These are phyloP conservation scores for Steinernema carpocapsae DNA, from an alignment of 2,888 invertebrate genomes.

Conservation along the genomic window DNA sequence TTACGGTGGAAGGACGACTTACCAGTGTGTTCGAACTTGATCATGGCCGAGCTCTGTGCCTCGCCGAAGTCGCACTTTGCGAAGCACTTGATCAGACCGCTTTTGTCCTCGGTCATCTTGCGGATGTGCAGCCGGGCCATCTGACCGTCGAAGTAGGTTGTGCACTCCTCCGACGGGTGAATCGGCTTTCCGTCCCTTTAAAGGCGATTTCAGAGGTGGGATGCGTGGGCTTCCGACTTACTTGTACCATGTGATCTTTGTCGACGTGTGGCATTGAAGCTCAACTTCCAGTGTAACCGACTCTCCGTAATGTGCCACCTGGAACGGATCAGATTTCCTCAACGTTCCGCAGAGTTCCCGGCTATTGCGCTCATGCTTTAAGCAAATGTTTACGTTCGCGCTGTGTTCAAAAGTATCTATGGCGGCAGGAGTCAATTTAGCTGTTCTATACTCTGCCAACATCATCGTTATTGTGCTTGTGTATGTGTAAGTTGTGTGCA, in stretches of 20 bases:
- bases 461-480: conserved; percentile 1
- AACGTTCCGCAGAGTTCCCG: background rate
- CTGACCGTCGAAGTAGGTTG: conserved; percentile 62
- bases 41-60: conserved; percentile 63
- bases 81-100: conserved; percentile 66
- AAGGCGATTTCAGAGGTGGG: background rate
- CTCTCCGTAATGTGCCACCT: conserved; percentile 58
- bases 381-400: background rate
- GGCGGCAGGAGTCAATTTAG: background rate
- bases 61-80: conserved; percentile 66
- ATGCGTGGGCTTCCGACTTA: conserved; percentile 41
- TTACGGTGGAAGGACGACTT: conserved; percentile 8
- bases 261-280: conserved; percentile 64
- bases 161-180: conserved; percentile 50
- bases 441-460: background rate
- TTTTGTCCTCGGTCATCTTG: conserved; percentile 55
- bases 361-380: background rate
- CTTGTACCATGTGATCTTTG: conserved; percentile 67
- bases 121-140: conserved; percentile 59
- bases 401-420: background rate
- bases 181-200: conserved; percentile 62
- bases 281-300: conserved; percentile 62
- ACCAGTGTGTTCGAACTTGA: conserved; percentile 60
- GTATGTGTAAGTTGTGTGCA: background rate
- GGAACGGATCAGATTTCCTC: conserved; percentile 38